Evolutionary conservation across 2,113 vertebrate species (phyloP), one percentile per base, ranked within the genome.

Genomic region (Crotalus viridis): DNA sequence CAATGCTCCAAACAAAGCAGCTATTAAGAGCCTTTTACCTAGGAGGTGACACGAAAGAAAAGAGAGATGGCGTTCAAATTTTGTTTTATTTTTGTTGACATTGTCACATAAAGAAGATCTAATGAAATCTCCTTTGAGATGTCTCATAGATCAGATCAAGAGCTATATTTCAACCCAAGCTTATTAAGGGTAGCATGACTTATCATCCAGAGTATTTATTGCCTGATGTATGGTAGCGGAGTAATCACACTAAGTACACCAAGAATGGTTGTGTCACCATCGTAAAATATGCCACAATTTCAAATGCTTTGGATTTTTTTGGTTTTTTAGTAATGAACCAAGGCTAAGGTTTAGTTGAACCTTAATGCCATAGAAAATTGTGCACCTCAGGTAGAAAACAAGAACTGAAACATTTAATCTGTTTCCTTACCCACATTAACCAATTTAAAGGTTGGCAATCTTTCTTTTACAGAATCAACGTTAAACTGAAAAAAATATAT

Each of bases 161-260:
- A 91, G 54, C 4, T n/a, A 0, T 46, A 90, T 93, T 95, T 95
- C 91, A 94, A 94, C 33, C 59, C 59, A 74, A 92, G 54, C 48
- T 33, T 91, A 5, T 55, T 22, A 2, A n/a, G 33, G 19, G 8
- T n/a, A 54, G 69, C 88, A 64, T 89, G 69, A 92, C 87, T 92
- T 91, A 89, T 89, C 91, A 64, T 64, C 59, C 48, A 86, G 43
- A 48, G 91, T 95, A 91, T 91, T 94, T 95, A 87, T 57, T 94
- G 33, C 4, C 0, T 69, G 69, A 94, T 85, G 61, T 17, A 17
- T 19, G n/a, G 88, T 33, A 51, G 13, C n/a, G 46, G 46, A 89
- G 93, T 0, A 0, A 81, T 33, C 91, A 93, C 5, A 19, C 1
- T 1, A 61, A 57, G 88, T 89, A 91, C 87, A 93, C 28, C 4